phyloP scores from a whole-genome alignment of 2,797 vertebrate genomes.

The Hirundo rustica region DNA sequence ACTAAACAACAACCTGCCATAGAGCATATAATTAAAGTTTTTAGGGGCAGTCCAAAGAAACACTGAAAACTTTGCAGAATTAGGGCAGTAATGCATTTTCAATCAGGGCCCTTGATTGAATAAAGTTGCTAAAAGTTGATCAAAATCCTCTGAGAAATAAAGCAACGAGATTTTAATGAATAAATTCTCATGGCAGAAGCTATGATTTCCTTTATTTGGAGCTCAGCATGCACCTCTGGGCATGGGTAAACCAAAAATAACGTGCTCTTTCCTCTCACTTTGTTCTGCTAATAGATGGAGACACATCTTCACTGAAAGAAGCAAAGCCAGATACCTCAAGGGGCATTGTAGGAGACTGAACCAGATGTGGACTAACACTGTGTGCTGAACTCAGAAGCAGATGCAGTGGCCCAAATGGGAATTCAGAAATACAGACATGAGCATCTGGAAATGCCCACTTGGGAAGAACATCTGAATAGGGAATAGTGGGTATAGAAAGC shows the following conservation, averaged over 20 bases:
- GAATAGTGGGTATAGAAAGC: neutral
- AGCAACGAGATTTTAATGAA: constrained; percentile 60
- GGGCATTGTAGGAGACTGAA: neutral
- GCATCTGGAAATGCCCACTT: neutral
- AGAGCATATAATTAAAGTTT: neutral
- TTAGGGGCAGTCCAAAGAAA: neutral
- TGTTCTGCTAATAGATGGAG: neutral
- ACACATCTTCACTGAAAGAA: neutral
- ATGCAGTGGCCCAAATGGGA: neutral
- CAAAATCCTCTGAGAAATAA: constrained; percentile 59
- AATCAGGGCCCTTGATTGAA: constrained; percentile 7
- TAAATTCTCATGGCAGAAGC: constrained; percentile 37
- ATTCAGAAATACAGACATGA: neutral
- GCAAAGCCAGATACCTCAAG: neutral
- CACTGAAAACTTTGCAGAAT: constrained; percentile 14
- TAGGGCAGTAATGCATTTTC: constrained; percentile 28
- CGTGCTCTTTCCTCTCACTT: neutral
- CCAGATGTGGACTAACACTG: neutral
- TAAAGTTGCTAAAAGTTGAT: constrained; percentile 50
- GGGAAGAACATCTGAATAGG: neutral
- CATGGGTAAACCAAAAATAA: constrained; percentile 18
- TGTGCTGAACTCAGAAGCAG: neutral
- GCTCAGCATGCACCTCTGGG: neutral
- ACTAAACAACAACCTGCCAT: neutral
- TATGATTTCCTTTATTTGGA: constrained; percentile 26